Conservation (phyloP, 2,888 invertebrate genomes). For the Gymnosoma rotundatum region DNA sequence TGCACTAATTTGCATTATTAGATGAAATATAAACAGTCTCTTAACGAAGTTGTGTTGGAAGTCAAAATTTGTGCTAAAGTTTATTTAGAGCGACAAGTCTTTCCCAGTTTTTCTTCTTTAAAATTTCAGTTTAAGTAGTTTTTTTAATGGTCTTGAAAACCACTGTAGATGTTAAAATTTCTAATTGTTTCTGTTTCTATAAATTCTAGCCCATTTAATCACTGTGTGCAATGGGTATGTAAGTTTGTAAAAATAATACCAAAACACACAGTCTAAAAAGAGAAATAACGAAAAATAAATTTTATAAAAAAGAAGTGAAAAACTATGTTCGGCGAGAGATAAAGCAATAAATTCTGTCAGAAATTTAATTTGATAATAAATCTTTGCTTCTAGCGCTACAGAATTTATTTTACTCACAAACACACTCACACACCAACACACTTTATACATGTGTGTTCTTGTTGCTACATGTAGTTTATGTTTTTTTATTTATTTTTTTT, state of each 20-base stretch:
- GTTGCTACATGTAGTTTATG: constrained; percentile 14
- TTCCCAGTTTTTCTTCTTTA: too few species aligned
- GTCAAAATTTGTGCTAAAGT: too few species aligned
- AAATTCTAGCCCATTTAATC: constrained; percentile 8
- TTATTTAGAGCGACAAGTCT: too few species aligned
- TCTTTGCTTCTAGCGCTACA: constrained; percentile 83
- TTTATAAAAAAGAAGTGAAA: constrained; percentile 77
- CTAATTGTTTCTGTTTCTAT: neutral
- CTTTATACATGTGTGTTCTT: neutral
- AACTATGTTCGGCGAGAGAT: constrained; percentile 82
- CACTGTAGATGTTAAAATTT: too few species aligned
- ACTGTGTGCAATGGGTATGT: constrained; percentile 42
- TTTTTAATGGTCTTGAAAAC: too few species aligned
- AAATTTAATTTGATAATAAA: constrained; percentile 84
- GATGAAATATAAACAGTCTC: too few species aligned
- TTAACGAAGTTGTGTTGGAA: too few species aligned
- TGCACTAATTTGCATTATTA: too few species aligned
- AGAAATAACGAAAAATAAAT: constrained; percentile 64
- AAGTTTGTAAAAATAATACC: constrained; percentile 38
- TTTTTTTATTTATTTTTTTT: constrained; percentile 56
- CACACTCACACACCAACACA: constrained; percentile 69
- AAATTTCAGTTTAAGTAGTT: too few species aligned
- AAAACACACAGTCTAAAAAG: constrained; percentile 59
- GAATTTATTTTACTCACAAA: constrained; percentile 81
- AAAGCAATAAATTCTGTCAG: constrained; percentile 83